These are phyloP conservation scores for Drosophila maculinotata DNA, from an alignment of 2,888 invertebrate species.

Conservation along the genomic window DNA sequence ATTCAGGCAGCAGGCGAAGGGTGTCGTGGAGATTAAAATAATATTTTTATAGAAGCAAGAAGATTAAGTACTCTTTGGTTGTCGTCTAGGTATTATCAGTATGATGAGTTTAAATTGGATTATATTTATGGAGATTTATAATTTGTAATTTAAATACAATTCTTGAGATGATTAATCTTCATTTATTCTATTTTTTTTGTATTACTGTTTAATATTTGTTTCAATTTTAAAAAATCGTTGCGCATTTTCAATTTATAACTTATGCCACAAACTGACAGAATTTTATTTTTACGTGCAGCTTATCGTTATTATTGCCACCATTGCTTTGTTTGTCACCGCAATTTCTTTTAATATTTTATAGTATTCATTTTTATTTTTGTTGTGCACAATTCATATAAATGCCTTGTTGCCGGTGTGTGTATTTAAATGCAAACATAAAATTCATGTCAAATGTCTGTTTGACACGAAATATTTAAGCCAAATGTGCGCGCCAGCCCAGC, in stretches of 20 bases:
- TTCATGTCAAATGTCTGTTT: conserved; percentile 83
- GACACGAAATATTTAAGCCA: conserved; percentile 82
- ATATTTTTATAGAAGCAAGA: too few relatives aligned
- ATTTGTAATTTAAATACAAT: neutral
- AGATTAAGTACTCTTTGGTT: too few relatives aligned
- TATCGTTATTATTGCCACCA: conserved; percentile 19
- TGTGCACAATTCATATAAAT: conserved; percentile 51
- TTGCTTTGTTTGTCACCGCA: conserved; percentile 37
- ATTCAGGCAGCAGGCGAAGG: neutral
- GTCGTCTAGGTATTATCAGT: too few relatives aligned
- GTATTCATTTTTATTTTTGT: conserved; percentile 44
- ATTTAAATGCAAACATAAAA: conserved; percentile 83
- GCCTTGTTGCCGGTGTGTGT: conserved; percentile 53
- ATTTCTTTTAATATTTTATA: conserved; percentile 60
- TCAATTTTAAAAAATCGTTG: conserved; percentile 4
- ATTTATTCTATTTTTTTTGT: neutral
- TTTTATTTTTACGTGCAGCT: conserved; percentile 30
- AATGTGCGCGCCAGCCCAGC: conserved; percentile 49
- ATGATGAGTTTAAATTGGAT: too few relatives aligned
- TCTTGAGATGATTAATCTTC: neutral
- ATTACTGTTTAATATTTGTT: too few relatives aligned
- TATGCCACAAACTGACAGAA: neutral
- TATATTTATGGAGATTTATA: too few relatives aligned
- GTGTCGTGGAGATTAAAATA: neutral
- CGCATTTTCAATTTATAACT: neutral